Conservation (phyloP, 1,140 invertebrate species). For the Caenorhabditis briggsae region DNA sequence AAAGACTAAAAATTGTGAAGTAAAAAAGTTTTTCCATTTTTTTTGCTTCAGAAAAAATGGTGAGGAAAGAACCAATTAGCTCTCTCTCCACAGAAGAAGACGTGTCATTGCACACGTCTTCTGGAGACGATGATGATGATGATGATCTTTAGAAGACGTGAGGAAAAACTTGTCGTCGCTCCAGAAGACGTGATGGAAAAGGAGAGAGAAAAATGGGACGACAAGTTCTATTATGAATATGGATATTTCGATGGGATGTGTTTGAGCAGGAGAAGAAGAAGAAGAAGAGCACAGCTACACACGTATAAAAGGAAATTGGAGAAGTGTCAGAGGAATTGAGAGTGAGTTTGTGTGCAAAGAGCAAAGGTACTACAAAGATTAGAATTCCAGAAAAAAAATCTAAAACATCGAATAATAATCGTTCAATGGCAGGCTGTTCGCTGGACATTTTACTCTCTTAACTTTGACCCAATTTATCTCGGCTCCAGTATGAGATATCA, state of each 20-base stretch:
- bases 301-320: slow-evolving; percentile 41
- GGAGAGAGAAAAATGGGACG: not conserved
- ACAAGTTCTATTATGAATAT: slow-evolving; percentile 55
- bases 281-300: not conserved
- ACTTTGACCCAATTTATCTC: too few species aligned
- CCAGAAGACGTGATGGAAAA: not conserved
- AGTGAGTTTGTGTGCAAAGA: not conserved
- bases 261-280: not conserved
- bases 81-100: not conserved
- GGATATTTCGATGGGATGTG: slow-evolving; percentile 40
- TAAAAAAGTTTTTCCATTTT: slow-evolving; percentile 6
- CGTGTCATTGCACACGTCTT: not conserved
- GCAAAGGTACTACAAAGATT: slow-evolving; percentile 1
- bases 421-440: too few species aligned
- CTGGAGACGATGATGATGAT: slow-evolving; percentile 25
- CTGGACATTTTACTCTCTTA: too few species aligned
- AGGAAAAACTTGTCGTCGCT: not conserved
- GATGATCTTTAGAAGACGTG: slow-evolving; percentile 45
- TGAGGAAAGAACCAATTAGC: slow-evolving; percentile 40
- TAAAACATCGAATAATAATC: too few species aligned
- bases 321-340: slow-evolving; percentile 18
- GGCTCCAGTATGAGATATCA: too few species aligned
- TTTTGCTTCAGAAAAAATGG: too few species aligned
- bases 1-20: slow-evolving; percentile 27
- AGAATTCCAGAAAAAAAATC: not conserved